These are phyloP conservation scores for Minunthozetes semirufus DNA, from an alignment of 2,888 invertebrate genomes.

Conservation along the genomic window DNA sequence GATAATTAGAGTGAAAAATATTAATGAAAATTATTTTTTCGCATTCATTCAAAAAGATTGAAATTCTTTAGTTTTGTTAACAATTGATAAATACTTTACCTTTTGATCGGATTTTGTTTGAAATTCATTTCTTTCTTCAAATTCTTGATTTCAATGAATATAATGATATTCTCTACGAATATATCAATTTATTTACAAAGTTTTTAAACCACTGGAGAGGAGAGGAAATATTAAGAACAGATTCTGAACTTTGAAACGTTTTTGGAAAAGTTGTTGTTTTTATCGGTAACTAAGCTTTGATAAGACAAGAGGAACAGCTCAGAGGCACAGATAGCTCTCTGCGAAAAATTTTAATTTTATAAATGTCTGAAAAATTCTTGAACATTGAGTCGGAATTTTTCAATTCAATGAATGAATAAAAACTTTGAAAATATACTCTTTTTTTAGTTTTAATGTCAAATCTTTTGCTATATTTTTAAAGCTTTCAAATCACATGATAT, in stretches of 20 bases:
- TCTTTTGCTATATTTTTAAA: too few species aligned
- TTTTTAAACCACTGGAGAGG: background rate
- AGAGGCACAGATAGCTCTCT: conserved; percentile 6
- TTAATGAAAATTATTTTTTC: background rate
- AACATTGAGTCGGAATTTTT: background rate
- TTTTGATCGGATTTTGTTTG: background rate
- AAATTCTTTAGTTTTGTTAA: background rate
- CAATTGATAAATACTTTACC: background rate
- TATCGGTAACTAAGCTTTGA: conserved; percentile 20
- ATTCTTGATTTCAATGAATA: background rate
- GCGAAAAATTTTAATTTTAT: background rate
- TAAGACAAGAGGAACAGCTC: conserved; percentile 13
- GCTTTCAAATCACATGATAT: too few species aligned
- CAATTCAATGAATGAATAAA: too few species aligned
- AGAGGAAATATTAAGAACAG: background rate
- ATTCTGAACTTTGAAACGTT: conserved; percentile 10
- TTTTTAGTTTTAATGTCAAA: too few species aligned
- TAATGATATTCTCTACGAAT: background rate
- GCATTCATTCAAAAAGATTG: background rate
- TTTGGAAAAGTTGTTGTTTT: conserved; percentile 13
- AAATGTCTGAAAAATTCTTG: background rate
- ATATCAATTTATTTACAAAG: background rate
- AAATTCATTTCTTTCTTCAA: background rate
- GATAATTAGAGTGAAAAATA: conserved; percentile 12
- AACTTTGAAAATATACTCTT: too few species aligned